Base-by-base conservation (phyloP, 1,140 invertebrate species). In the Bathynomus jamesi region DNA sequence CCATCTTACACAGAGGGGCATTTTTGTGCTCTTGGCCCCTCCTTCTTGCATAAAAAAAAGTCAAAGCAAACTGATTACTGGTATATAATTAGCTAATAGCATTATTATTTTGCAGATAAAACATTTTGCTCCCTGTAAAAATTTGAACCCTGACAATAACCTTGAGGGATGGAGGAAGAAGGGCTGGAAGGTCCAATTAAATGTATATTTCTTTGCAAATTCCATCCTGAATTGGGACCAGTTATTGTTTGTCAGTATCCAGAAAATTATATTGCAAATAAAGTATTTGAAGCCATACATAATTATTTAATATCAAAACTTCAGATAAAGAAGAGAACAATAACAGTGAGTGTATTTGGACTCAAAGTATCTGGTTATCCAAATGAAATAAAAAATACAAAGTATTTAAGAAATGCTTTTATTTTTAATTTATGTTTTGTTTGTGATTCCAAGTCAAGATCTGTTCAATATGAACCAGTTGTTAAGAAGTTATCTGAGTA, bases 341-440 rank as follows among this genome's bases (percentile, higher is more conserved):
- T 97, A 76, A 96, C 94, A n/a, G 89, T 96, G 86, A 94, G 87
- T 87, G 89, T 87, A 77, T 75, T 72, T 72, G 74, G 92, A 60
- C 88, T 89, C 70, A 98, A 96, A 84, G 93, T 98, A 71, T 86
- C 96, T 21, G 95, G 96, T 0, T 98, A 92, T 84, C 95, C 96
- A 0, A 90, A 96, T 29, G 86, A 89, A 76, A 95, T 98, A 69
- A 90, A 94, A 78, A 89, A 94, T 79, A 87, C 90, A 65, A 92
- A 93, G 78, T 98, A 98, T 85, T 88, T 89, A n/a, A 85, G 96
- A 73, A 98, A 98, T 85, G 91, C 92, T 28, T 91, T 94, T 78
- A 90, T 96, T 67, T 98, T 98, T 82, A 98, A 98, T 83, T 82
- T 97, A 3, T 97, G 95, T 81, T 96, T 98, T 82, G 94, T 97